Conservation (phyloP, 1,140 invertebrate species). For the Zophobas atratus region DNA sequence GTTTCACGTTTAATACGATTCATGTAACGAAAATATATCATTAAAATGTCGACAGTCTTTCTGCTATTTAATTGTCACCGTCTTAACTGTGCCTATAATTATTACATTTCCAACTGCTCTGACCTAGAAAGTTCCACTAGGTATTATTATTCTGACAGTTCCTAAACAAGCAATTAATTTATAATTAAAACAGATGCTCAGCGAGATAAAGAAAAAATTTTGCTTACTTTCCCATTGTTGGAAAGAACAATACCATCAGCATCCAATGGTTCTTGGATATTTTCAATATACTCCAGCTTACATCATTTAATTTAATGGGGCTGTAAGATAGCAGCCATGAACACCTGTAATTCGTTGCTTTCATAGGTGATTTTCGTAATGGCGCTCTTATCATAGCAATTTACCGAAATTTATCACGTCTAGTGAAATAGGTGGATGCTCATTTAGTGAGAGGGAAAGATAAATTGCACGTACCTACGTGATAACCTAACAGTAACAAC, state of each 20-base stretch:
- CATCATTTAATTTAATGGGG: too few species aligned
- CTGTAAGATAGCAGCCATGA: too few species aligned
- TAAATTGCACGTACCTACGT: too few species aligned
- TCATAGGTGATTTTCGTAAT: too few species aligned
- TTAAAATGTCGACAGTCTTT: not conserved
- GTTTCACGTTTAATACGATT: not conserved
- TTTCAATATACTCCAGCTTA: not conserved
- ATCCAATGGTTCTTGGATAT: not conserved
- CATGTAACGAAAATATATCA: not conserved
- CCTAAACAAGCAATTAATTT: constrained; percentile 6
- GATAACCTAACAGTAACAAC: too few species aligned
- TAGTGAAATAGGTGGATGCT: too few species aligned
- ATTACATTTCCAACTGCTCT: constrained; percentile 18
- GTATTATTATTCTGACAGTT: not conserved
- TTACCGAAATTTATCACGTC: too few species aligned
- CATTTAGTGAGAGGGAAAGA: too few species aligned
- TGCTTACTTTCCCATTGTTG: constrained; percentile 11
- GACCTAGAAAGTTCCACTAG: constrained; percentile 8
- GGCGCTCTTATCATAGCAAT: too few species aligned
- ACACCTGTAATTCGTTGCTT: too few species aligned
- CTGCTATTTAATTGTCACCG: constrained; percentile 11
- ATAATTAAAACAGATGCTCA: not conserved
- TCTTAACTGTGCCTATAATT: constrained; percentile 17
- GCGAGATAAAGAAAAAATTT: not conserved
- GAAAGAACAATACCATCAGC: not conserved